Base-by-base conservation (phyloP, 1,140 invertebrate species). In the Hypsibius dujardini region DNA sequence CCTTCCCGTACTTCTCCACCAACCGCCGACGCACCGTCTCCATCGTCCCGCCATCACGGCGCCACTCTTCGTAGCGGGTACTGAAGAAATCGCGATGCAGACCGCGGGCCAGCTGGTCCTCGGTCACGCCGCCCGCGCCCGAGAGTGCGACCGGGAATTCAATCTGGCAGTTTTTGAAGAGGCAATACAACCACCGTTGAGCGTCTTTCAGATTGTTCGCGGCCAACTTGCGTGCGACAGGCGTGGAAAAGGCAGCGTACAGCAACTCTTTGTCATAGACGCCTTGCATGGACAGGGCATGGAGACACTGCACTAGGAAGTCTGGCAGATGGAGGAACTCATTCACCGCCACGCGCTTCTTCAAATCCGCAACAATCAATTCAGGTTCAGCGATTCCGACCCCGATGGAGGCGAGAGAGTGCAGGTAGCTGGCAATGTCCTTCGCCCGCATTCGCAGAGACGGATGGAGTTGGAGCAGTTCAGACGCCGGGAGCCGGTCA, bases 131-230 rank as follows among this genome's bases (percentile, higher is more conserved):
- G 7, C n/a, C 50, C 7, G 50, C 50, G 7, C 7, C 50, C n/a
- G 7, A 12, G 50, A 56, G 7, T 56, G 7, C 50, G 7, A 12
- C 50, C 7, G 50, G 50, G n/a, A 56, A 56, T n/a, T 56, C 50
- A 56, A 56, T 56, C 50, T 56, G 50, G 50, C 50, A 56, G 50
- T 56, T 56, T n/a, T 56, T 56, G 50, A 12, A 56, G 7, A 56
- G 50, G n/a, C 50, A 56, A n/a, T 56, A 56, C 50, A 56, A n/a
- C 50, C 50, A 56, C n/a, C 50, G 50, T 56, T 56, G 50, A 7
- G 50, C 50, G 50, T 56, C 50, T n/a, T 56, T 56, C 50, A 7
- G n/a, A 12, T n/a, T n/a, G n/a, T 56, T n/a, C n/a, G 7, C 7
- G n/a, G n/a, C 50, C n/a, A 56, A n/a, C n/a, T 56, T 56, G 7